Base-by-base conservation (phyloP, 30 jellyfish, hydroid and myxozoan genomes). In the Haliclystus octoradiatus region DNA sequence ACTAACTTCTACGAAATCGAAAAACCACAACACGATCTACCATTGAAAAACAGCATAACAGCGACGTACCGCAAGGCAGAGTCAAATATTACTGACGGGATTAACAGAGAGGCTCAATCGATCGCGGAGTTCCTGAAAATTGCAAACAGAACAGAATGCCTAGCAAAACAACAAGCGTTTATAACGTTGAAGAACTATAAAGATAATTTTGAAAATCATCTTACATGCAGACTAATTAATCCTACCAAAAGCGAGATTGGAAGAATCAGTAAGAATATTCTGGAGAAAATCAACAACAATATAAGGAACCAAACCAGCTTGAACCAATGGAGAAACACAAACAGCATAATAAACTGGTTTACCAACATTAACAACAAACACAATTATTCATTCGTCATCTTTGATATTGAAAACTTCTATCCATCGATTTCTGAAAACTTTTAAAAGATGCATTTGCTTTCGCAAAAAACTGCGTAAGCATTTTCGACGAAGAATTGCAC, bases 171-270 rank as follows among this genome's bases (percentile, higher is more conserved):
- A 40, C 57, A 40, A 40, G 57, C 57, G 9, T 40, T 40, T 40
- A 40, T 40, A 9, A 40, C 57, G 14, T 19, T 40, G 14, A 40
- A 40, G 57, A 19, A 40, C 19, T 19, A 40, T 19, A 40, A 40
- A 40, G 19, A n/a, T n/a, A 40, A 40, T 40, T 40, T 40, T 19
- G 57, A 40, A 40, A 40, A 40, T 19, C 9, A 40, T 19, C 57
- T 19, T 5, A 53, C 30, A 24, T 53, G 68, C 68, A 53, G 30
- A 12, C 25, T 53, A 5, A 53, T 53, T 24, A 53, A 53, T 53
- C 68, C 68, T 5, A 27, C 30, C 9, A 53, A 53, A 53, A 53
- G 68, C 30, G 68, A 53, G 24, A 26, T 53, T 4, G 68, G 68
- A 26, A 19, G 24, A 53, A 26, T 53, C 5, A 53, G 68, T 27